Percentiles rank a stretch among this genome's conserved stretches.
Evolutionary conservation across 2,888 invertebrate species (phyloP).

Genomic region (Perizoma affinitatum): DNA sequence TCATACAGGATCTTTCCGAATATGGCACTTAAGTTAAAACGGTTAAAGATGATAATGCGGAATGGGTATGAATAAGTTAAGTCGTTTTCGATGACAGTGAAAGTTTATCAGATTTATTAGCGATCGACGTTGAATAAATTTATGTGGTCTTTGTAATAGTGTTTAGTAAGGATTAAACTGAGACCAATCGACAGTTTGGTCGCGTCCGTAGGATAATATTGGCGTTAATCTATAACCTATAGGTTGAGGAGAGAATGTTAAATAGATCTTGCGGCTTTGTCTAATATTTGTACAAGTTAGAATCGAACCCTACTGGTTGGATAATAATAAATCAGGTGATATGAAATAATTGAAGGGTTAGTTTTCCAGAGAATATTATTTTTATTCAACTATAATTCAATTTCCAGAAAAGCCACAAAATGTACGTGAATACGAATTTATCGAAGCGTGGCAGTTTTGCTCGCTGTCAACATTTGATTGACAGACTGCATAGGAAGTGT

Average conservation of each 20-base stretch:
- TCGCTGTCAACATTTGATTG: slow-evolving; percentile 3
- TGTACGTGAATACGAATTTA: background rate
- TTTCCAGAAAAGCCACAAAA: slow-evolving; percentile 3
- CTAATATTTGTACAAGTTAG: slow-evolving; percentile 58
- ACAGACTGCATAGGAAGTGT: slow-evolving; percentile 8
- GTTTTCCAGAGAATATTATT: background rate
- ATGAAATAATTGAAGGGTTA: background rate
- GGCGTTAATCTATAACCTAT: slow-evolving; percentile 69
- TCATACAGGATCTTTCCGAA: slow-evolving; percentile 41
- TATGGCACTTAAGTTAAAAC: slow-evolving; percentile 38
- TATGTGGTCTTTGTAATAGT: slow-evolving; percentile 71
- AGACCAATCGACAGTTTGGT: slow-evolving; percentile 58
- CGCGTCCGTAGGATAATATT: slow-evolving; percentile 67
- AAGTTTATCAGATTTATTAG: slow-evolving; percentile 71
- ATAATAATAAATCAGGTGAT: slow-evolving; percentile 16
- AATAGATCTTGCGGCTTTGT: slow-evolving; percentile 63
- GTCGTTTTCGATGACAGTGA: slow-evolving; percentile 46
- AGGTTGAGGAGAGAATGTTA: slow-evolving; percentile 68
- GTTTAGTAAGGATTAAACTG: slow-evolving; percentile 72
- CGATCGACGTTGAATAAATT: slow-evolving; percentile 73
- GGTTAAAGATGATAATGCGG: slow-evolving; percentile 42
- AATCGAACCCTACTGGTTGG: slow-evolving; percentile 30
- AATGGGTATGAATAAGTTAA: slow-evolving; percentile 38
- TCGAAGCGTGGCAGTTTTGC: slow-evolving; percentile 1
- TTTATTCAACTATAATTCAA: background rate